Conservation (phyloP, 2,797 vertebrate genomes). For the Centropyge bicolor region DNA sequence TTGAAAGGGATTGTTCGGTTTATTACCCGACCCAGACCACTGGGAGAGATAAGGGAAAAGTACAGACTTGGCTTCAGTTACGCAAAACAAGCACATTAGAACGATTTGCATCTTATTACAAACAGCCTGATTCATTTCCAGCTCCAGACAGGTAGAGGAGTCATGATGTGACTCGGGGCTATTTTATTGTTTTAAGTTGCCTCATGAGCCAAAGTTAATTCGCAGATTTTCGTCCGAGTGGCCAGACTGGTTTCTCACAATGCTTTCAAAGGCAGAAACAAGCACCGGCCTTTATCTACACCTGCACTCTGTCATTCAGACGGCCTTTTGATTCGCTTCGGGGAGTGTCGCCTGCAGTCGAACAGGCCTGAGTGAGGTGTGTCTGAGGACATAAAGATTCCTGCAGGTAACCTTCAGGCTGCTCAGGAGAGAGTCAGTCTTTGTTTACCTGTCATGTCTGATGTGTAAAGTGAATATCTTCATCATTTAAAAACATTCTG, state of each 20-base stretch:
- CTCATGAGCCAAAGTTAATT: background rate
- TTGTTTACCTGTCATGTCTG: background rate
- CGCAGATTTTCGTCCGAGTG: too few species aligned
- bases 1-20: constrained; percentile 10
- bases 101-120: background rate
- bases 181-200: background rate
- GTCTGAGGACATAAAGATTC: constrained; percentile 9
- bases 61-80: background rate
- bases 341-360: constrained; percentile 49
- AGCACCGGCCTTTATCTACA: background rate
- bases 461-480: constrained; percentile 8
- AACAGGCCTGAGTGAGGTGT: constrained; percentile 10
- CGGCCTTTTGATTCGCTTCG: constrained; percentile 35
- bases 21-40: background rate
- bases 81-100: background rate
- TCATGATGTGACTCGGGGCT: background rate
- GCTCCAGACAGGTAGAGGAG: background rate
- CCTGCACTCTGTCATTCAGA: constrained; percentile 35
- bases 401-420: constrained; percentile 42
- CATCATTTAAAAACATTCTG: constrained; percentile 12
- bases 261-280: background rate
- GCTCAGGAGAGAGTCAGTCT: rapidly evolving
- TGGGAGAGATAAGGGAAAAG: constrained; percentile 18
- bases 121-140: background rate
- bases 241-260: constrained; percentile 40